Base-by-base conservation (phyloP, 2,888 invertebrate genomes). In the Acronicta leporina region DNA sequence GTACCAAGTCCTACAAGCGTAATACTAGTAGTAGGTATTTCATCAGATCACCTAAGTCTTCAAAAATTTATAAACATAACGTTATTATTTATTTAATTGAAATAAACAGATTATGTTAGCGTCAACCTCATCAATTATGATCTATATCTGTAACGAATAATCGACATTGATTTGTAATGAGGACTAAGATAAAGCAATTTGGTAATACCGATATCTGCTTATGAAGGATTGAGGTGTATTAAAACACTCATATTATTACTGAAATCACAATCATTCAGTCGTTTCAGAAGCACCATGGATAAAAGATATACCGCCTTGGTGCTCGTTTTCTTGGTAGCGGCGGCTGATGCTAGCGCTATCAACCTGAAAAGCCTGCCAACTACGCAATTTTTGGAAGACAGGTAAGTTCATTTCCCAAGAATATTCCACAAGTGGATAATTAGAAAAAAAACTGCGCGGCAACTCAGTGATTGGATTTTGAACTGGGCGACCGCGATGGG, bases 61-160 rank as follows among this genome's bases (percentile, higher is more conserved):
- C 7, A 27, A 27, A 38, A 46, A 47, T 9, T 41, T 46, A n/a
- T 8, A 48, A 49, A 20, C 15, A 38, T 61, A 63, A 56, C 20
- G 25, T 54, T 70, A 50, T 47, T 50, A 11, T 63, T 50, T 58
- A 69, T 65, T 62, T 56, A 20, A 20, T 10, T 44, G 41, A 48
- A 65, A 58, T 60, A 67, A 72, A 78, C 68, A 58, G 68, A 71
- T 75, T 73, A 69, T 35, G 65, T 77, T 75, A 74, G 61, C 74
- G 74, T 72, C 76, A 79, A 80, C 75, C 79, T 81, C 61, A 83
- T 82, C 80, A 84, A 88, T 87, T 85, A 86, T 77, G 84, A 88
- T 87, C 68, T 68, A 20, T 80, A 82, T 84, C 84, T 55, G 25
- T 11, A 25, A 64, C 65, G 53, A 53, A 61, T 75, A 78, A 85